phyloP scores from a whole-genome alignment of 2,888 invertebrate species.

The Cryptosula pallasiana region DNA sequence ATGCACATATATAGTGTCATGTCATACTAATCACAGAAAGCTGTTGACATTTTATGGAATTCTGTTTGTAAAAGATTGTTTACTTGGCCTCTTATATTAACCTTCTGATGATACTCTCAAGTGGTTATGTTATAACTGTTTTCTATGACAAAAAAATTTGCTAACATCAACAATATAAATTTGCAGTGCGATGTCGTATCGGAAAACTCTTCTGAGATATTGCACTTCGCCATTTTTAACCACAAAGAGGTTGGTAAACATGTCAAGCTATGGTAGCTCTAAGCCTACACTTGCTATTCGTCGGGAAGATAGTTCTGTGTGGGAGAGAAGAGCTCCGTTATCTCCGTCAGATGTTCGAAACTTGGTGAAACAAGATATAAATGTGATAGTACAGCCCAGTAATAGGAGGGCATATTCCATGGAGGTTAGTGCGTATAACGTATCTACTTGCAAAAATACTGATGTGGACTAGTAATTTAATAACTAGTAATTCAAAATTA shows the following conservation, averaged over 20 bases:
- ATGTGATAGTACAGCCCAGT: constrained; percentile 93
- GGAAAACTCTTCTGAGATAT: neutral
- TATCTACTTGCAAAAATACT: no score
- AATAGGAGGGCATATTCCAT: constrained; percentile 96
- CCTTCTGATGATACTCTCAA: no score
- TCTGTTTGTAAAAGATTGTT: no score
- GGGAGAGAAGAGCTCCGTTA: constrained; percentile 79
- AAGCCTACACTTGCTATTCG: constrained; percentile 39
- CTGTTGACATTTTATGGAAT: no score
- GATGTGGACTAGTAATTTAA: no score
- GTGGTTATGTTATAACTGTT: no score
- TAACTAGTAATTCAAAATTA: no score
- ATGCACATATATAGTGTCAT: no score
- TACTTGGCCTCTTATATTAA: no score
- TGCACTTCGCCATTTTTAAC: neutral
- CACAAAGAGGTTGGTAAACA: neutral
- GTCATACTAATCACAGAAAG: no score
- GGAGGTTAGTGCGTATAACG: constrained; percentile 64
- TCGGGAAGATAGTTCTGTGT: constrained; percentile 57
- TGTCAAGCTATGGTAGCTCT: neutral
- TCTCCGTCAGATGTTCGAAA: constrained; percentile 85
- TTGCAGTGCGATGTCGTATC: neutral
- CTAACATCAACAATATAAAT: no score
- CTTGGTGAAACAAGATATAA: constrained; percentile 78
- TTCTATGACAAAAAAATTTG: no score